Base-by-base conservation (phyloP, 2,888 invertebrate genomes). In the Hetaerina titia region DNA sequence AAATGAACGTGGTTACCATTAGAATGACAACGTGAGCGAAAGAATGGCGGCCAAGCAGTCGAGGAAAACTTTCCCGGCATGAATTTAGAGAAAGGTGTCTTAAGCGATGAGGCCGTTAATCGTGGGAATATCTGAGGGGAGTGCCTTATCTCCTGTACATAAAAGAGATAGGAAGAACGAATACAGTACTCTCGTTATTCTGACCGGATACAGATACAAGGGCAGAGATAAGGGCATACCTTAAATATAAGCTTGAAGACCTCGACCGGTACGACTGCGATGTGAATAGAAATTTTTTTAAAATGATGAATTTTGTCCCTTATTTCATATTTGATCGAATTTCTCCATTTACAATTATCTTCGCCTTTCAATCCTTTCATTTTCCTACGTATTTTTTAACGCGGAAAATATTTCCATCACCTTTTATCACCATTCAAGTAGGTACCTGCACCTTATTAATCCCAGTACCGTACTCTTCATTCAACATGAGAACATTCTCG, bases 131-230 rank as follows among this genome's bases (percentile, higher is more conserved):
- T 69, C 69, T 69, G 69, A 0, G 45, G 19, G 69, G 69, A 69
- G 69, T 69, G 19, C 9, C 69, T 69, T 69, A 69, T 69, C 69
- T 69, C 6, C n/a, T 69, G 69, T 69, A 69, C 69, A 69, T 69
- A 69, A 69, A 69, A 69, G 69, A 69, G 69, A 69, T 69, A 69
- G n/a, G 69, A 22, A 69, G 69, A n/a, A 69, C 69, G n/a, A 69
- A 69, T 19, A 69, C 69, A 69, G 69, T 22, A 19, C 69, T 69
- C 69, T 69, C 69, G 69, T 69, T 69, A 69, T 69, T 69, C 69
- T 69, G 69, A 69, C 69, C 69, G 69, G 69, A 69, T 69, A 69
- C n/a, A 69, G 69, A 69, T n/a, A 69, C 17, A n/a, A 69, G 69
- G 22, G 69, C 7, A 69, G 22, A 69, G 69, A 69, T 69, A 69